Conservation (phyloP, 2,888 invertebrate genomes). For the Pristionchus fissidentatus region DNA sequence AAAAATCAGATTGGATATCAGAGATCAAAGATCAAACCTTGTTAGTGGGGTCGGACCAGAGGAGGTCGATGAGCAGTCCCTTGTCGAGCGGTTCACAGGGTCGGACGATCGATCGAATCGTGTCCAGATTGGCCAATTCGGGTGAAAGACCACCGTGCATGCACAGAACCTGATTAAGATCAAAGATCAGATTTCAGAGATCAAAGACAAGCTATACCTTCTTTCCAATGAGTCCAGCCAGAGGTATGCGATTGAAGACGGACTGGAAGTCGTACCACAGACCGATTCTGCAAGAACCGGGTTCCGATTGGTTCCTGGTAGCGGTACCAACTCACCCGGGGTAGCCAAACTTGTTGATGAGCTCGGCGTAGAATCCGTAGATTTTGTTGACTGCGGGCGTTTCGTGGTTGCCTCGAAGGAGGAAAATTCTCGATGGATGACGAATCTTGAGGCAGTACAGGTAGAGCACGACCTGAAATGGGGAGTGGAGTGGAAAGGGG, state of each 20-base stretch:
- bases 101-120: slow-evolving; percentile 62
- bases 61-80: slow-evolving; percentile 68
- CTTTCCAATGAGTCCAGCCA: slow-evolving; percentile 69
- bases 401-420: slow-evolving; percentile 71
- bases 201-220: slow-evolving; percentile 40
- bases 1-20: background rate
- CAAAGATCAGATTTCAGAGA: background rate
- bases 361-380: slow-evolving; percentile 70
- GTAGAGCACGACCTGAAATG: slow-evolving; percentile 58
- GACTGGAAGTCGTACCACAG: slow-evolving; percentile 72
- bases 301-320: background rate
- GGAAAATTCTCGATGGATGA: slow-evolving; percentile 61
- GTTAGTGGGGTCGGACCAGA: slow-evolving; percentile 72
- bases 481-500: background rate
- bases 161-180: slow-evolving; percentile 60
- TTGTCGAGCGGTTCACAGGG: slow-evolving; percentile 67
- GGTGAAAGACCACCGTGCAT: slow-evolving; percentile 72
- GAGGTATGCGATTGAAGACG: slow-evolving; percentile 69
- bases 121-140: slow-evolving; percentile 62
- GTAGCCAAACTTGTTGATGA: slow-evolving; percentile 63
- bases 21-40: slow-evolving; percentile 53
- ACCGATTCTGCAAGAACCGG: slow-evolving; percentile 56
- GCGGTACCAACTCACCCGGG: slow-evolving; percentile 6
- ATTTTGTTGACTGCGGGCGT: slow-evolving; percentile 70
- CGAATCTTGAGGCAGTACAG: slow-evolving; percentile 70